phyloP scores from a whole-genome alignment of 1,140 invertebrate species.

The Macrocentrus cingulum region DNA sequence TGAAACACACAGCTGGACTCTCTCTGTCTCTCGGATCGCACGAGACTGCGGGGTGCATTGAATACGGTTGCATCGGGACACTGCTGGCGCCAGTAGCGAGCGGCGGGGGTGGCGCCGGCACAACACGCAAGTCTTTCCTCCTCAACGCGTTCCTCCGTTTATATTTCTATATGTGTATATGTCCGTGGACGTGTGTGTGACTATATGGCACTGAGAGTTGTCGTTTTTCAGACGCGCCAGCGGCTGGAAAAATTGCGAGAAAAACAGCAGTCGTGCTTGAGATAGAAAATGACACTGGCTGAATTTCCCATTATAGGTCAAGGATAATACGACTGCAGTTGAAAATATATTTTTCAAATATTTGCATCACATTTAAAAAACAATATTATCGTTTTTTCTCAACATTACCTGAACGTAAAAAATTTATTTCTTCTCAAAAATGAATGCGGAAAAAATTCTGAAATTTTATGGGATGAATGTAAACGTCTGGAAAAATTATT shows the following conservation, averaged over 20 bases:
- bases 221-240: neutral
- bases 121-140: constrained; percentile 44
- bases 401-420: too few relatives aligned
- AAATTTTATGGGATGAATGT: too few relatives aligned
- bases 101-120: constrained; percentile 30
- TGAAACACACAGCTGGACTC: constrained; percentile 27
- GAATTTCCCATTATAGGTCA: too few relatives aligned
- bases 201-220: neutral
- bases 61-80: constrained; percentile 19
- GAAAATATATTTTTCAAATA: too few relatives aligned
- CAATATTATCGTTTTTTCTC: too few relatives aligned
- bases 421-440: too few relatives aligned
- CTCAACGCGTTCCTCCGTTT: constrained; percentile 5
- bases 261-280: neutral
- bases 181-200: neutral
- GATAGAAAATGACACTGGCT: too few relatives aligned
- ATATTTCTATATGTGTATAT: neutral
- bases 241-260: neutral
- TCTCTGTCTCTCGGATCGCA: constrained; percentile 40
- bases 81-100: constrained; percentile 1
- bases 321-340: too few relatives aligned
- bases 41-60: constrained; percentile 43
- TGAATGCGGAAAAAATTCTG: too few relatives aligned
- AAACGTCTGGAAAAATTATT: too few relatives aligned
- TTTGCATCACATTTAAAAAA: too few relatives aligned